Conservation (phyloP, 2,113 vertebrate genomes). For the Saguinus midas region DNA sequence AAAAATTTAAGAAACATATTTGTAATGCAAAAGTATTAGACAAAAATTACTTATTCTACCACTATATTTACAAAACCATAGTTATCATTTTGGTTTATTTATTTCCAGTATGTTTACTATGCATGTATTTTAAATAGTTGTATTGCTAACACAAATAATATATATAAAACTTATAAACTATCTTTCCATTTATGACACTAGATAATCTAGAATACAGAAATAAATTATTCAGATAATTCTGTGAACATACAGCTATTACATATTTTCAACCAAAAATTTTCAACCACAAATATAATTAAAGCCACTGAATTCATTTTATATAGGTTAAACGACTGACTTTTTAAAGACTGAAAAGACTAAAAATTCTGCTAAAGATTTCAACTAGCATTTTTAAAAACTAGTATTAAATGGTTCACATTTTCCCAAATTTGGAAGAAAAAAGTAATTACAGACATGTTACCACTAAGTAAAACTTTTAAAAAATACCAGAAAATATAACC, state of each 20-base stretch:
- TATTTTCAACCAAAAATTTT: constrained; percentile 53
- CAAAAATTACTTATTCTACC: constrained; percentile 24
- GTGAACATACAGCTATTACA: neutral
- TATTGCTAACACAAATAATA: neutral
- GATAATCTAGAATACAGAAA: constrained; percentile 18
- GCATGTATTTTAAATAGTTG: neutral
- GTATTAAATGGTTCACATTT: constrained; percentile 78
- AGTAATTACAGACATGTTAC: constrained; percentile 51
- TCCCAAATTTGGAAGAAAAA: constrained; percentile 78
- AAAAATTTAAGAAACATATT: constrained; percentile 1
- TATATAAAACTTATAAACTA: neutral
- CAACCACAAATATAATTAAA: constrained; percentile 79
- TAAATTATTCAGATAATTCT: constrained; percentile 23
- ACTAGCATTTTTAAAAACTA: constrained; percentile 76
- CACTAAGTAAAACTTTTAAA: constrained; percentile 72
- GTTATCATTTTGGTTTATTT: constrained; percentile 20
- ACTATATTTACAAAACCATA: constrained; percentile 8
- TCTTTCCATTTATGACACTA: constrained; percentile 12
- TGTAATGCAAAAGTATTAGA: neutral
- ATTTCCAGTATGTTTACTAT: constrained; percentile 35
- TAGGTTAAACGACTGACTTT: constrained; percentile 74
- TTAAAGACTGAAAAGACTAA: constrained; percentile 75
- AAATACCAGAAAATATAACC: constrained; percentile 34
- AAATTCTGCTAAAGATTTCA: constrained; percentile 77
- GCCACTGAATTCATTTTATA: constrained; percentile 76